Evolutionary conservation across 2,888 invertebrate genomes (phyloP).

Genomic region (Steinernema hermaphroditum): DNA sequence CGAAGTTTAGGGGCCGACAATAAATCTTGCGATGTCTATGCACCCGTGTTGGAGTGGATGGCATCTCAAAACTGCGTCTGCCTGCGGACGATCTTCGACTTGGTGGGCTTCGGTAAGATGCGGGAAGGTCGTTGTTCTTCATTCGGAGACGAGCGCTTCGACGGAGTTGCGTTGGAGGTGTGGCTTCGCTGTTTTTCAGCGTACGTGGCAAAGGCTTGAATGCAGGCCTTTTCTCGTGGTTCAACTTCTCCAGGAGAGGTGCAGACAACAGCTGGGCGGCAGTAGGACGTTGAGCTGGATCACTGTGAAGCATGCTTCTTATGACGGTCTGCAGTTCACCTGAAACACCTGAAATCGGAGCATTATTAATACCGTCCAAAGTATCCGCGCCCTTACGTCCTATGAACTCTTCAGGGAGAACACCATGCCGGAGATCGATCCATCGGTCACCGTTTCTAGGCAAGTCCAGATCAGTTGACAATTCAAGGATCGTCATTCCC

Average conservation of each 20-base stretch:
- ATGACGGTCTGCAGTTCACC: neutral
- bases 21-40: too few species aligned
- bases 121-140: neutral
- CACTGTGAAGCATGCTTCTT: neutral
- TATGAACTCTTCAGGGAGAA: conserved; percentile 69
- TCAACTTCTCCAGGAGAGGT: neutral
- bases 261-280: neutral
- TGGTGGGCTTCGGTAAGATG: neutral
- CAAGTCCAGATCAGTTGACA: conserved; percentile 76
- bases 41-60: too few species aligned
- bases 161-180: neutral
- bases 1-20: too few species aligned
- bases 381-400: neutral
- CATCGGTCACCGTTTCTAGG: conserved; percentile 76
- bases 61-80: too few species aligned
- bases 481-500: conserved; percentile 76
- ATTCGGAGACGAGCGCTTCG: neutral
- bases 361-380: neutral
- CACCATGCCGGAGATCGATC: conserved; percentile 74
- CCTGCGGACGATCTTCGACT: neutral
- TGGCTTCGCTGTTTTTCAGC: neutral
- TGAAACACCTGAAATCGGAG: neutral
- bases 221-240: neutral
- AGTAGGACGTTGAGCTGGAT: neutral
- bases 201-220: neutral